Base-by-base conservation (phyloP, 1,140 invertebrate genomes). In the Lycorma delicatula region DNA sequence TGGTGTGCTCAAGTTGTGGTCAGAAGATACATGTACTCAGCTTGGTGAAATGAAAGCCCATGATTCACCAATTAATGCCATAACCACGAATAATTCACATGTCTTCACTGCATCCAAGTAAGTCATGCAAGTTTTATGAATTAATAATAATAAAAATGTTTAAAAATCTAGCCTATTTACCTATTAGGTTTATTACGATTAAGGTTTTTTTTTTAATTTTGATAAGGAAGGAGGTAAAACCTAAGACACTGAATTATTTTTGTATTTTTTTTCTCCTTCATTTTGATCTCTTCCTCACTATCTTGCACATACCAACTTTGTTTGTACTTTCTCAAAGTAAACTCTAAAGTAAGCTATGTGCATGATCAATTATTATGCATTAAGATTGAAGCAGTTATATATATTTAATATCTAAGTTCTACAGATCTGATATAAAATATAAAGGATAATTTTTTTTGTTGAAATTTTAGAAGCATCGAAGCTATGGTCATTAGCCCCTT, bases 51-150 rank as follows among this genome's bases (percentile, higher is more conserved):
- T 89, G 60, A 79, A 83, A 64, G 87, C 86, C 23, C 87, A 90
- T 61, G 75, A 75, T 58, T 81, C 79, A 13, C 78, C 83, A n/a
- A 87, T 91, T 56, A 89, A 89, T 70, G 80, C 85, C 60, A 81
- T 90, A 53, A 78, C 81, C 20, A 82, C 81, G 26, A 89, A 89
- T 70, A 79, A 80, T n/a, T 75, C 78, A 29, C 77, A 81, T 58
- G 79, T 89, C 63, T 91, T 90, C 67, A 89, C 87, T 28, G 87
- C 86, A 7, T 86, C 86, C 67, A 83, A 78, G 81, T 83, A 68
- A 76, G 79, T 79, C 59, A 55, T 44, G 23, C 2, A 9, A 18
- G n/a, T 58, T 16, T 22, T 54, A 13, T 38, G 7, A 11, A 51
- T 31, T 47, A 26, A 3, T 34, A n/a, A 13, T 7, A 23, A 31